Base-by-base conservation (phyloP, 2,888 invertebrate species). In the Odontocerum albicorne region DNA sequence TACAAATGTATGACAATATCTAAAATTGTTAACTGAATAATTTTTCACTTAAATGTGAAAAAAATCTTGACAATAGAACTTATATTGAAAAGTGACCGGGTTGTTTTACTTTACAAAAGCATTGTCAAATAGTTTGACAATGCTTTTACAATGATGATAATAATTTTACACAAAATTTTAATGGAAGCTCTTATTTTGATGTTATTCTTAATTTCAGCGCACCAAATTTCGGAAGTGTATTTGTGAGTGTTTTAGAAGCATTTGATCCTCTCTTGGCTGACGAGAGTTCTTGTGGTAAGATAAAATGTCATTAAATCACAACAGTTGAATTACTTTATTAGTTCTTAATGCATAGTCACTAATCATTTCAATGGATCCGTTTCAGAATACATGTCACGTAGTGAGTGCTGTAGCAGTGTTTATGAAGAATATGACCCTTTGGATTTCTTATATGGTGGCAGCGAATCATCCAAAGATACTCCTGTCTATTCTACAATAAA, bases 221-320 rank as follows among this genome's bases (percentile, higher is more conserved):
- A 7, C 39, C 55, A 17, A 67, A 70, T 58, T 66, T 69, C 72
- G 77, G 77, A 72, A 77, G 75, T 72, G 77, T 77, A 67, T 70
- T 77, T 70, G 78, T 77, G 66, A 89, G 89, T 74, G 87, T 93
- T 65, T 74, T 93, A 66, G 91, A 92, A 71, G 90, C 90, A 59
- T 93, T 93, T 71, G 93, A 93, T 81, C 93, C 93, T 42, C 78
- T 93, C 68, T 77, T 90, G 66, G 80, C 82, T 66, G 84, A 86
- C 63, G 74, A 74, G 63, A 72, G 75, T 68, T 77, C 74, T 69
- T 68, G 74, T 64, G 82, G 83, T 83, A 76, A 75, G 74, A 74
- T 71, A 15, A n/a, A n/a, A n/a, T n/a, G n/a, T n/a, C n/a, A n/a
- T n/a, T n/a, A n/a, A n/a, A n/a, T n/a, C n/a, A n/a, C n/a, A n/a